Percentiles rank a stretch among this genome's conserved stretches.
Conservation (phyloP, 2,797 vertebrate genomes). For the Lepilemur septentrionalis region DNA sequence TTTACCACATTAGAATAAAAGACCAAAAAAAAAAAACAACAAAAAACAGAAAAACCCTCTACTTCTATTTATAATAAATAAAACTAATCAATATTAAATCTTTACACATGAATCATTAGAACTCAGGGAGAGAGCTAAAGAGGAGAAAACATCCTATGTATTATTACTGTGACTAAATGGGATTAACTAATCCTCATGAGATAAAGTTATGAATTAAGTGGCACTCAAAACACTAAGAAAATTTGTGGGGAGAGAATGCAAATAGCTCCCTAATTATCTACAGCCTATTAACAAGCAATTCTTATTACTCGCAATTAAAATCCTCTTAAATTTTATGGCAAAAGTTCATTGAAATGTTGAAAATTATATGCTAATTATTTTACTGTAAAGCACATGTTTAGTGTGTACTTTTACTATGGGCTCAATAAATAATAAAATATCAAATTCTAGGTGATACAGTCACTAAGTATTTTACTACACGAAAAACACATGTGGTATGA, state of each 20-base stretch:
- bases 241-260: slow-evolving; percentile 91
- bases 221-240: slow-evolving; percentile 83
- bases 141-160: slow-evolving; percentile 77
- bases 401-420: slow-evolving; percentile 79
- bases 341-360: slow-evolving; percentile 88
- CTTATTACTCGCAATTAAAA: slow-evolving; percentile 97
- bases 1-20: slow-evolving; percentile 63
- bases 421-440: slow-evolving; percentile 83
- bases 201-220: slow-evolving; percentile 86
- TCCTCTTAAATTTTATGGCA: slow-evolving; percentile 91
- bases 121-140: slow-evolving; percentile 70
- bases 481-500: background rate
- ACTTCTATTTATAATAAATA: slow-evolving; percentile 74
- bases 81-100: slow-evolving; percentile 79
- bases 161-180: slow-evolving; percentile 84
- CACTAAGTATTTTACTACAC: slow-evolving; percentile 51
- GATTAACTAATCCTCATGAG: slow-evolving; percentile 87
- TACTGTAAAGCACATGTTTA: slow-evolving; percentile 82
- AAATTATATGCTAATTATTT: slow-evolving; percentile 91
- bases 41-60: slow-evolving; percentile 22
- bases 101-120: slow-evolving; percentile 79
- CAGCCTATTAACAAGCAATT: slow-evolving; percentile 90
- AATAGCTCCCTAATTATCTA: slow-evolving; percentile 93
- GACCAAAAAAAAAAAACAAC: slow-evolving; percentile 77
- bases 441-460: slow-evolving; percentile 69